Evolutionary conservation across 1,140 invertebrate genomes (phyloP), one percentile per base, ranked within the genome.

Genomic region (Dreissena polymorpha): DNA sequence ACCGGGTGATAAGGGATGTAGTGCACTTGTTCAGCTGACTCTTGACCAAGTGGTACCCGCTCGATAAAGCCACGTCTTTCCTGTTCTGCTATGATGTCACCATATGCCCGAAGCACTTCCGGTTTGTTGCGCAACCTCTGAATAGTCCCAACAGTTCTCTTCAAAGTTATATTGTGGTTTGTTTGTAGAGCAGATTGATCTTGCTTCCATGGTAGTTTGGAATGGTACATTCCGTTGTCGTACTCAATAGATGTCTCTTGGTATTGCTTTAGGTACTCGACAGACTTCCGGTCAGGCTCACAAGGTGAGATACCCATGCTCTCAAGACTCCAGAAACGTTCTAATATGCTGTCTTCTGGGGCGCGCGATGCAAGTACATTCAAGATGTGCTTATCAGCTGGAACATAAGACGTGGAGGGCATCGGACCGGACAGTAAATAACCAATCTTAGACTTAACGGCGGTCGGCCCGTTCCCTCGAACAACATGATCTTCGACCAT

Each of bases 1-100:
- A 75, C 73, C 2, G 13, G 7, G 63, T 75, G 73, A 64, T 75
- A 55, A 16, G 57, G 73, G 16, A 75, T 75, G 21, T 75, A 75
- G 55, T 75, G 73, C 39, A 75, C 49, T n/a, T 14, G 23, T 29
- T 75, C n/a, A 13, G n/a, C 16, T 7, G 55, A 8, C 12, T 51
- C 39, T 39, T 39, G n/a, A 23, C 21, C 14, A 23, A 51, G 6
- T 18, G 50, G 49, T 25, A 53, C 49, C 50, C 27, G 39, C 21
- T 63, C 29, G 39, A 75, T 75, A 21, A 75, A 75, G 16, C 60
- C 73, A 10, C 73, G 23, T 63, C 29, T 64, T 23, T 27, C 18
- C 29, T 75, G 73, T 13, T 75, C 60, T 10, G 16, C 8, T 18
- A 75, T 75, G 16, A 75, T 75, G n/a, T 75, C 49, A 29, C 55